phyloP scores from a whole-genome alignment of 2,797 vertebrate genomes.

The Loriculus beryllinus region DNA sequence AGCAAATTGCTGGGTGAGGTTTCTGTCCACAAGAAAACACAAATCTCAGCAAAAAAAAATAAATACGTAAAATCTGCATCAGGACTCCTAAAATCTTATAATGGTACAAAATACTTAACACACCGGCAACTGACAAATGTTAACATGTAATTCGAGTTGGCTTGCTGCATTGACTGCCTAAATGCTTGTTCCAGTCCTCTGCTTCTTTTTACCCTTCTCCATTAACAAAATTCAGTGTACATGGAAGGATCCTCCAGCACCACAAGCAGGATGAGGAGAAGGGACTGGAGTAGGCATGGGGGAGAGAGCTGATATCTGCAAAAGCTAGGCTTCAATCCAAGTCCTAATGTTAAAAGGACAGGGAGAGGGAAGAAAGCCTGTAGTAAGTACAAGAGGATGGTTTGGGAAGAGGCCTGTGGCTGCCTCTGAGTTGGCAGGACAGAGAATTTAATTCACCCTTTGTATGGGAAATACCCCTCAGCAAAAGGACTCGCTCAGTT shows the following conservation, averaged over 20 bases:
- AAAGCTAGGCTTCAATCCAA: neutral
- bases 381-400: neutral
- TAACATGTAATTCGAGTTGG: neutral
- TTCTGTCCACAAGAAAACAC: neutral
- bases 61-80: neutral
- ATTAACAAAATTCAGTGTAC: neutral
- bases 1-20: neutral
- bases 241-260: neutral
- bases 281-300: neutral
- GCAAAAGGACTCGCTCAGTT: neutral
- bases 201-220: neutral
- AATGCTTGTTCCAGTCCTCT: neutral
- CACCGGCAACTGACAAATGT: neutral
- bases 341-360: neutral
- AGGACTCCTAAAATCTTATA: neutral
- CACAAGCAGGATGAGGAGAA: neutral
- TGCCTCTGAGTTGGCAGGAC: neutral
- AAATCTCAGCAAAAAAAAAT: neutral
- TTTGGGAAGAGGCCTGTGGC: neutral
- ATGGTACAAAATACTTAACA: neutral
- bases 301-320: neutral
- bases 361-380: neutral
- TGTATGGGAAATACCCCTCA: neutral
- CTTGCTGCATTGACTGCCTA: neutral
- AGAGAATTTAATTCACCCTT: neutral